Evolutionary conservation across 2,888 invertebrate genomes (phyloP).

Genomic region (Callyntrura sp.): DNA sequence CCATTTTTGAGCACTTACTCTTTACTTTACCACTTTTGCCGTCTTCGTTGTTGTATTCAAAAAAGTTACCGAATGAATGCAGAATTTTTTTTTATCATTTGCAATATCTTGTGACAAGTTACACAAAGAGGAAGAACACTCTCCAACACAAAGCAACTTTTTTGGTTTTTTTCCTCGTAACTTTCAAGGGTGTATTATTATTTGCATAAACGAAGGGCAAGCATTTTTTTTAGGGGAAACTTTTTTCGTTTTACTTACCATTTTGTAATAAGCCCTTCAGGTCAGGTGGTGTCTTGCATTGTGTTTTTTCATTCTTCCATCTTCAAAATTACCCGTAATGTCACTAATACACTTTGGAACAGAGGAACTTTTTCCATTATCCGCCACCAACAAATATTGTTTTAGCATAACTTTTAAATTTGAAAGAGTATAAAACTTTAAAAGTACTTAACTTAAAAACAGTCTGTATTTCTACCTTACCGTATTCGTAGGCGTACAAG

Average conservation of each 20-base stretch:
- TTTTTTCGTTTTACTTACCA: not conserved
- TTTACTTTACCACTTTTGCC: not conserved
- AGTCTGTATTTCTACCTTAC: too few species aligned
- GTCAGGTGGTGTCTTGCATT: not conserved
- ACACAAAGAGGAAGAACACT: not conserved
- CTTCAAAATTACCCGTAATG: not conserved
- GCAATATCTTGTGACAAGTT: not conserved
- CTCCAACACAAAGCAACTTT: not conserved
- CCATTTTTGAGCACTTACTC: not conserved
- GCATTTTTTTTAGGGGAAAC: not conserved
- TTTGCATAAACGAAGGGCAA: not conserved
- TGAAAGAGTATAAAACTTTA: not conserved
- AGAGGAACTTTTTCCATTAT: not conserved
- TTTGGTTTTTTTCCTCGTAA: not conserved
- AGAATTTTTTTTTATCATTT: slow-evolving; percentile 19
- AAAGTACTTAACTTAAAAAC: not conserved
- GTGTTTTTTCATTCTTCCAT: not conserved
- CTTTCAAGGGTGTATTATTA: slow-evolving; percentile 32
- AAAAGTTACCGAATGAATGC: slow-evolving; percentile 14
- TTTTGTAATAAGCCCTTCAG: not conserved
- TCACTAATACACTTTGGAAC: not conserved
- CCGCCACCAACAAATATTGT: not conserved
- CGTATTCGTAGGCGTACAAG: too few species aligned
- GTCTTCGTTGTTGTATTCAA: not conserved
- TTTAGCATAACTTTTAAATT: too few species aligned